phyloP scores from a whole-genome alignment of 2,113 vertebrate species.

The Gadus chalcogrammus region DNA sequence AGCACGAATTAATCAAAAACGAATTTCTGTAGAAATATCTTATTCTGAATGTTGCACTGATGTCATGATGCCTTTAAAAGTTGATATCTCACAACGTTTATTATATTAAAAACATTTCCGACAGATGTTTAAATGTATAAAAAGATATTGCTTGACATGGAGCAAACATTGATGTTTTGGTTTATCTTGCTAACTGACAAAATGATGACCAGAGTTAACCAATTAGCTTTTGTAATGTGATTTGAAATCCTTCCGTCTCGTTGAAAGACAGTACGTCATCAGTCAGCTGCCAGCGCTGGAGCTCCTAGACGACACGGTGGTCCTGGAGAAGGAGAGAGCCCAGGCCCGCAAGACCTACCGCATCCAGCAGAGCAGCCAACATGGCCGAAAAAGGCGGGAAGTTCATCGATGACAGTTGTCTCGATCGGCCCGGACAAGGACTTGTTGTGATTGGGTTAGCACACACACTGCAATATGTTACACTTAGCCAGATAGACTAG shows the following conservation, averaged over 20 bases:
- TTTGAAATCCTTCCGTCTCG: background rate
- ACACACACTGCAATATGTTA: too few relatives aligned
- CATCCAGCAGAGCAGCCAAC: slow-evolving; percentile 50
- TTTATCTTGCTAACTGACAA: background rate
- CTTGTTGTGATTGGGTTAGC: background rate
- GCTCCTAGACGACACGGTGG: slow-evolving; percentile 74
- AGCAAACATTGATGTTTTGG: background rate
- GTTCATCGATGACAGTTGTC: slow-evolving; percentile 21
- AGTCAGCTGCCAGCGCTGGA: slow-evolving; percentile 72
- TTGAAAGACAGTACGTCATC: slow-evolving; percentile 70
- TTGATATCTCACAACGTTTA: background rate
- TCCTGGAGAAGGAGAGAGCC: slow-evolving; percentile 62
- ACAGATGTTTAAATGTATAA: background rate
- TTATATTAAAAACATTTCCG: background rate
- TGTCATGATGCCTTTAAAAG: background rate
- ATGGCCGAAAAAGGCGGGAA: slow-evolving; percentile 54
- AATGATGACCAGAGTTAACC: background rate
- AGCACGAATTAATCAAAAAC: background rate
- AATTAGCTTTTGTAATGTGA: background rate
- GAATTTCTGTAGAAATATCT: background rate
- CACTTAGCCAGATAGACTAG: too few relatives aligned
- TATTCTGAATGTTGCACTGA: background rate
- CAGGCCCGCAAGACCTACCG: slow-evolving; percentile 69
- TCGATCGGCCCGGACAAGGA: too few relatives aligned
- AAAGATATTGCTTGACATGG: background rate